phyloP scores from a whole-genome alignment of 1,140 invertebrate species.

The Pogonomyrmex barbatus region DNA sequence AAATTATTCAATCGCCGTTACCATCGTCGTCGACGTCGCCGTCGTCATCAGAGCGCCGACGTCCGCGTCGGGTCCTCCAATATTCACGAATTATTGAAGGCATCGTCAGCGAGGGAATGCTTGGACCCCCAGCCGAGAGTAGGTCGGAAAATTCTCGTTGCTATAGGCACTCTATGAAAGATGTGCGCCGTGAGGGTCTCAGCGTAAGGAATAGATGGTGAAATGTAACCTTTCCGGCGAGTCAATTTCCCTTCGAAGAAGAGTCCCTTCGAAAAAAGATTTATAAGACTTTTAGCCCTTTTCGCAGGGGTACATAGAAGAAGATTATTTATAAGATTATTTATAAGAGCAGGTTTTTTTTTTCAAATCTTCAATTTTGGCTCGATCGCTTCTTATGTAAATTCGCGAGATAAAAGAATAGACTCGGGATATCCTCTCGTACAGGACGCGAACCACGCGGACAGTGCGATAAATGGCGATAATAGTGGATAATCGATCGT shows the following conservation, averaged over 20 bases:
- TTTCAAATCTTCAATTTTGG: not conserved
- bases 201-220: not conserved
- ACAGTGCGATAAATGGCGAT: not conserved
- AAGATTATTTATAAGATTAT: not conserved
- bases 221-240: not conserved
- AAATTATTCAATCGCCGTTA: constrained; percentile 55
- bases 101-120: constrained; percentile 24
- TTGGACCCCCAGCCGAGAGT: not conserved
- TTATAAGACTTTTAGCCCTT: not conserved
- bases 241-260: not conserved
- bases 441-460: not conserved
- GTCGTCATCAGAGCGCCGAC: not conserved
- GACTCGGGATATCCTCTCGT: not conserved
- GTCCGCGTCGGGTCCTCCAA: constrained; percentile 24
- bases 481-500: constrained; percentile 47
- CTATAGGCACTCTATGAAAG: not conserved
- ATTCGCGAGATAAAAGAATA: not conserved
- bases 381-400: not conserved
- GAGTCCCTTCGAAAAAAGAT: not conserved
- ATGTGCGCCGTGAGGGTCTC: not conserved
- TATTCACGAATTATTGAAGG: constrained; percentile 62
- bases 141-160: constrained; percentile 11
- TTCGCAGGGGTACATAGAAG: not conserved
- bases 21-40: not conserved
- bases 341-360: not conserved